A percentile compares a stretch with the other conserved stretches of the same genome.
Conservation (phyloP, 1,140 invertebrate species). For the Amyelois transitella region DNA sequence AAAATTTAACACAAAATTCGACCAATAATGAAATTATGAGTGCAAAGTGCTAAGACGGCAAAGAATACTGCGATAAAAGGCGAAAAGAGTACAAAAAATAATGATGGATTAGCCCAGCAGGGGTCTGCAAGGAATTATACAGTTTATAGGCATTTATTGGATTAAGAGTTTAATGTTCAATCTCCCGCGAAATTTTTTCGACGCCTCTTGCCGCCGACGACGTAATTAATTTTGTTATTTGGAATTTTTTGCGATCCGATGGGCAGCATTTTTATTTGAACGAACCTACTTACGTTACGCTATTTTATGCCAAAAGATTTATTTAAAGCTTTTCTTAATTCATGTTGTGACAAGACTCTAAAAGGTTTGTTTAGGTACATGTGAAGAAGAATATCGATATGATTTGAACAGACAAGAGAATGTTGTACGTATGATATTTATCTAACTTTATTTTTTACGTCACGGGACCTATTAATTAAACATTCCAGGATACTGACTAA, state of each 20-base stretch:
- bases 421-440: too few species aligned
- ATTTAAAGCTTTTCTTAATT: too few species aligned
- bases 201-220: conserved; percentile 9
- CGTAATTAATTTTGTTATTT: conserved; percentile 34
- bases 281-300: neutral
- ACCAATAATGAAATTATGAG: conserved; percentile 1
- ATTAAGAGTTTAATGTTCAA: conserved; percentile 27
- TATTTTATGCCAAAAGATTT: too few species aligned
- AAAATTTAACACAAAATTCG: neutral
- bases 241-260: conserved; percentile 17
- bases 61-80: neutral
- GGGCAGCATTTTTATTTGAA: conserved; percentile 15
- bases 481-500: too few species aligned
- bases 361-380: too few species aligned
- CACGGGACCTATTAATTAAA: too few species aligned
- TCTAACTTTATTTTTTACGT: too few species aligned
- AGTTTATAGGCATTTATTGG: conserved; percentile 25
- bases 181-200: conserved; percentile 23
- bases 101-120: conserved; percentile 22
- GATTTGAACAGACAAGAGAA: too few species aligned
- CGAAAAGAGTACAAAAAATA: conserved; percentile 15
- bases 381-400: too few species aligned
- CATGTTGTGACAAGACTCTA: too few species aligned
- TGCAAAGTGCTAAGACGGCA: conserved; percentile 1
- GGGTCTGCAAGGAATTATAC: conserved; percentile 13